Percentiles rank a stretch among this genome's conserved stretches.
These are phyloP conservation scores for Phymatocera aterrima DNA, from an alignment of 2,888 invertebrate species.

Conservation along the genomic window DNA sequence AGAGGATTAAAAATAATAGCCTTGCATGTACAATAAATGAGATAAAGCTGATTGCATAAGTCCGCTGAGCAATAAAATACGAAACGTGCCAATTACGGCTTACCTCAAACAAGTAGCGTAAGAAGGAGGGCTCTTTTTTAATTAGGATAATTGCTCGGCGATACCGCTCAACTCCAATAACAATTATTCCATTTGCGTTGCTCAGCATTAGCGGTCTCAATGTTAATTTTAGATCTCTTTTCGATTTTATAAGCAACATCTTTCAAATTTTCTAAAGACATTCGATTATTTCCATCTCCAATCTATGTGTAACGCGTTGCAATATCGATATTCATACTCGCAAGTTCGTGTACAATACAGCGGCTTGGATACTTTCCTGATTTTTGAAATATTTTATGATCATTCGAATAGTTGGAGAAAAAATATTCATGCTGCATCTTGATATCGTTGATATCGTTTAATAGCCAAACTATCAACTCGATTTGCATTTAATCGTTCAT, in stretches of 20 bases:
- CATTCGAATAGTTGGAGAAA: not conserved
- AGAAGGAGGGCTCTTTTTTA: conserved; percentile 31
- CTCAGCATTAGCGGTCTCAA: not conserved
- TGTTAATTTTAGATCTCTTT: not conserved
- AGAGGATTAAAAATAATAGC: conserved; percentile 12
- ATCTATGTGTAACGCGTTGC: no score
- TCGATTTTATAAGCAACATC: not conserved
- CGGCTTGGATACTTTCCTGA: not conserved
- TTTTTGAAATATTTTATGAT: not conserved
- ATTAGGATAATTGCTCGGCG: conserved; percentile 39
- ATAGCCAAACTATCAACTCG: conserved; percentile 15
- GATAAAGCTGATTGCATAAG: conserved; percentile 52
- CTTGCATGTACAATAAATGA: conserved; percentile 29
- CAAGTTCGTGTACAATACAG: no score
- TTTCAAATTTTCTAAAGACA: not conserved
- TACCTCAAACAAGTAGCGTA: conserved; percentile 31
- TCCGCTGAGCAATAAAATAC: conserved; percentile 53
- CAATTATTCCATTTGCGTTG: conserved; percentile 4
- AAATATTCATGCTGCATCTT: not conserved
- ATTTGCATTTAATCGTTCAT: conserved; percentile 37
- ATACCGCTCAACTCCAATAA: conserved; percentile 27
- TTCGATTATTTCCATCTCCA: not conserved
- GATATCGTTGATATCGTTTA: conserved; percentile 16
- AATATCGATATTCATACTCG: no score
- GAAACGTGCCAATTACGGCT: conserved; percentile 54